A percentile compares a stretch with the other conserved stretches of the same genome.
Evolutionary conservation across 2,888 invertebrate genomes (phyloP).

Genomic region (Eupithecia subfuscata): DNA sequence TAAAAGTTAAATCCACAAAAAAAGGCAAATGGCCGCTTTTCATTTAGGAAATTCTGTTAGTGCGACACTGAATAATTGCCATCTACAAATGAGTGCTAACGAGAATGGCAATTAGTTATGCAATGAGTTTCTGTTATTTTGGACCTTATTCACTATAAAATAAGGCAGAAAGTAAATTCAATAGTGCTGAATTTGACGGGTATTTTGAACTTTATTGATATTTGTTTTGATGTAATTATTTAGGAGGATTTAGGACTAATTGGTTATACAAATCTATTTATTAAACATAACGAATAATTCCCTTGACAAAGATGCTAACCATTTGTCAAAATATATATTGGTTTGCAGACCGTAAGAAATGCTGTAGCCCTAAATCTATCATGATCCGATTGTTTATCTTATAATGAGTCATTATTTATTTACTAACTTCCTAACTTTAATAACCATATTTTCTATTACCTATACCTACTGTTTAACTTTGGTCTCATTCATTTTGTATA

Average conservation of each 20-base stretch:
- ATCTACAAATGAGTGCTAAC: constrained; percentile 29
- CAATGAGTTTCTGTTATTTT: background rate
- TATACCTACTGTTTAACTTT: no score
- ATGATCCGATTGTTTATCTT: background rate
- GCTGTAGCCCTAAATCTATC: background rate
- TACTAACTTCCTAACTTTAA: no score
- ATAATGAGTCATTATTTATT: no score
- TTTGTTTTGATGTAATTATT: background rate
- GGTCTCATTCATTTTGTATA: no score
- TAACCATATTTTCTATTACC: no score
- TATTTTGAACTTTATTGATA: background rate
- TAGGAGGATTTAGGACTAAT: background rate
- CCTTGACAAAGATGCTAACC: background rate
- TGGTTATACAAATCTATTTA: background rate
- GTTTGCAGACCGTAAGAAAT: background rate
- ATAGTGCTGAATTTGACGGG: background rate
- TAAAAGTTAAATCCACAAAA: background rate
- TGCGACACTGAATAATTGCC: constrained; percentile 24
- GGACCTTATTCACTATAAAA: background rate
- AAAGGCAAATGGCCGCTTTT: constrained; percentile 1
- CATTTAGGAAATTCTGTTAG: constrained; percentile 25
- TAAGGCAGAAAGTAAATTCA: background rate
- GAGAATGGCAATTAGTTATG: constrained; percentile 19
- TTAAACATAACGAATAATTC: background rate
- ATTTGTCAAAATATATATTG: background rate